Percentiles rank a stretch among this genome's conserved stretches.
These are phyloP conservation scores for Petrocephalus microphthalmus DNA, from an alignment of 2,113 vertebrate genomes.

Conservation along the genomic window DNA sequence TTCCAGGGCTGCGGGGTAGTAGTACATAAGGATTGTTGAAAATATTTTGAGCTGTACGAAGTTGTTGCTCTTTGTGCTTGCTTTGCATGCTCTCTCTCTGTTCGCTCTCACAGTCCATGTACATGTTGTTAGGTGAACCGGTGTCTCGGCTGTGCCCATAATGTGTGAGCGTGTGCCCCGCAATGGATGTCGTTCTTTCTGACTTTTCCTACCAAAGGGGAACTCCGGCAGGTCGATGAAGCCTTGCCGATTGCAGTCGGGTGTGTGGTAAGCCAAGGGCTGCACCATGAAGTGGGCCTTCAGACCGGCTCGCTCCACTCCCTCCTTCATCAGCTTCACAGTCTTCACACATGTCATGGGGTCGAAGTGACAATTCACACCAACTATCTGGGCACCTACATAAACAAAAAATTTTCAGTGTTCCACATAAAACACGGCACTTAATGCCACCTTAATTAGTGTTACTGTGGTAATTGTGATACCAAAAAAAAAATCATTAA, in stretches of 20 bases:
- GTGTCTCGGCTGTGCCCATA: neutral
- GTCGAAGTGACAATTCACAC: conserved; percentile 96
- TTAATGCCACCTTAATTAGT: neutral
- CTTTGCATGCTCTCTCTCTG: neutral
- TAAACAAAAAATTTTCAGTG: neutral
- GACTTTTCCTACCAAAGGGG: conserved; percentile 73
- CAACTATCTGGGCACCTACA: conserved; percentile 83
- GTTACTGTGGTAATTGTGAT: neutral
- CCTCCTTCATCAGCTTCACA: conserved; percentile 86
- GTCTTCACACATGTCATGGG: conserved; percentile 75
- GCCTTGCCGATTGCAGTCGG: conserved; percentile 86
- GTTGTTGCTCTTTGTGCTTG: neutral
- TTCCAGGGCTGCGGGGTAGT: conserved; percentile 68
- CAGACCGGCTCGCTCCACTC: conserved; percentile 74
- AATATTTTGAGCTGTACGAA: neutral
- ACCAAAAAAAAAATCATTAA: neutral
- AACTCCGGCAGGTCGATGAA: conserved; percentile 96
- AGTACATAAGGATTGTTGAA: neutral
- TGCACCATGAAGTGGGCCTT: conserved; percentile 88
- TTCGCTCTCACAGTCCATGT: neutral
- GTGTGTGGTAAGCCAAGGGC: conserved; percentile 88
- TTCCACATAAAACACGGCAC: neutral
- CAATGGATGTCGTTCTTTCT: neutral
- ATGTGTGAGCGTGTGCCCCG: neutral
- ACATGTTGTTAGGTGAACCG: neutral